phyloP scores from a whole-genome alignment of 2,113 vertebrate species.

The Cromileptes altivelis region DNA sequence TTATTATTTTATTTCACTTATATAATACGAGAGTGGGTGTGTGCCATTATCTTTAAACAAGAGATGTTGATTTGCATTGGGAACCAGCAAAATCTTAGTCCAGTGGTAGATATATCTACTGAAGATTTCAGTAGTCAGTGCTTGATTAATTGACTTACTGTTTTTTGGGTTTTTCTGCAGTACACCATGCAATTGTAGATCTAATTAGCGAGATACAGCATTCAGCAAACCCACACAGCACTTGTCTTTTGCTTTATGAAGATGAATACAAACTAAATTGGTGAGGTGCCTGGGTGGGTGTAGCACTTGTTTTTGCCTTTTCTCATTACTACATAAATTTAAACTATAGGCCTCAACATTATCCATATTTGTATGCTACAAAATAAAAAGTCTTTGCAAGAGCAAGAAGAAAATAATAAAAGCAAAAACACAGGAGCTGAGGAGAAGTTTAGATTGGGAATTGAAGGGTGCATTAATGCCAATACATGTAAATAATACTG shows the following conservation, averaged over 20 bases:
- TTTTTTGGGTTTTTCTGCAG: neutral
- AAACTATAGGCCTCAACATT: neutral
- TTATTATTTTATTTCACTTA: neutral
- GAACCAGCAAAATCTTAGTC: constrained; percentile 1
- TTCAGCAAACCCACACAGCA: constrained; percentile 49
- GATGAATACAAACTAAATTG: constrained; percentile 44
- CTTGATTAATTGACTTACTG: constrained; percentile 30
- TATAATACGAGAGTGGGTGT: constrained; percentile 34
- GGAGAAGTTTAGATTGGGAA: no score
- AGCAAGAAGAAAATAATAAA: neutral
- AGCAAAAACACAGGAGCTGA: no score
- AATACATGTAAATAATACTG: neutral
- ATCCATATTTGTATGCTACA: neutral
- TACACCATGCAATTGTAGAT: constrained; percentile 34
- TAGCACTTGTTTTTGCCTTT: constrained; percentile 24
- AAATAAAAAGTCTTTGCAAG: neutral
- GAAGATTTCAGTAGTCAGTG: constrained; percentile 13
- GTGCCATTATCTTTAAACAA: constrained; percentile 56
- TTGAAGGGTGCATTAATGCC: neutral
- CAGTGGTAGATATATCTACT: constrained; percentile 17
- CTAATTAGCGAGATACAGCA: constrained; percentile 39
- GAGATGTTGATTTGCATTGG: constrained; percentile 28
- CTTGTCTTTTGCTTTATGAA: constrained; percentile 39
- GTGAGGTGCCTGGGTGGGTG: constrained; percentile 30
- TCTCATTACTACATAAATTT: constrained; percentile 28